Percentiles rank a stretch among this genome's conserved stretches.
phyloP scores from a whole-genome alignment of 2,888 invertebrate species.

The Agriopis aurantiaria region DNA sequence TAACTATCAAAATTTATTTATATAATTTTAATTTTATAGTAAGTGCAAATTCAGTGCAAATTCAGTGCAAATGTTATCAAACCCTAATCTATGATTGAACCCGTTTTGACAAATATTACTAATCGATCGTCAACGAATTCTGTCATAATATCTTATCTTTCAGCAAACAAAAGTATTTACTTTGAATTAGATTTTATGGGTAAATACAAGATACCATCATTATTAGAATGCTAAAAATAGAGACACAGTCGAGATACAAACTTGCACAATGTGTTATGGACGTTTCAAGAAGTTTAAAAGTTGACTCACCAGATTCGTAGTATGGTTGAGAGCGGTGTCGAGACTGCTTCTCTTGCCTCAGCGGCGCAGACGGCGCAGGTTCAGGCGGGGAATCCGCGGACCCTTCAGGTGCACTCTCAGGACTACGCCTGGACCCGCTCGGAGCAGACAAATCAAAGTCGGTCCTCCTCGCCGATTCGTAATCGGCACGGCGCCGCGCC shows the following conservation, averaged over 20 bases:
- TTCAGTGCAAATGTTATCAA: constrained; percentile 17
- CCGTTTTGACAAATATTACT: background rate
- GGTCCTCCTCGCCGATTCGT: constrained; percentile 81
- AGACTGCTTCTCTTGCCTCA: constrained; percentile 72
- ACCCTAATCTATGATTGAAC: background rate
- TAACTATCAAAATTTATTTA: background rate
- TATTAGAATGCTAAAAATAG: constrained; percentile 3
- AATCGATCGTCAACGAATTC: constrained; percentile 9
- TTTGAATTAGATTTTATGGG: constrained; percentile 4
- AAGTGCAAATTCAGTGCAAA: constrained; percentile 20
- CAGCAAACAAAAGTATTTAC: constrained; percentile 1
- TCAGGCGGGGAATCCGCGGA: constrained; percentile 82
- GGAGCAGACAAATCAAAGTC: constrained; percentile 81
- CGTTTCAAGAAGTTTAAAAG: background rate
- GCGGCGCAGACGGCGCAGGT: constrained; percentile 80
- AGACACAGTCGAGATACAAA: background rate
- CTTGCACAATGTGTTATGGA: background rate
- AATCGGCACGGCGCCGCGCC: constrained; percentile 77
- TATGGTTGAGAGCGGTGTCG: constrained; percentile 79
- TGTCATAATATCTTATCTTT: constrained; percentile 13
- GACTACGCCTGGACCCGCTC: constrained; percentile 74
- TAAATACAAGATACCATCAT: background rate
- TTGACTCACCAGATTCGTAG: constrained; percentile 80
- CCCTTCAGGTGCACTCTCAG: constrained; percentile 81
- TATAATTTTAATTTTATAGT: background rate